Percentiles rank a stretch among this genome's conserved stretches.
Evolutionary conservation across 2,888 invertebrate species (phyloP).

Genomic region (Achlya flavicornis): DNA sequence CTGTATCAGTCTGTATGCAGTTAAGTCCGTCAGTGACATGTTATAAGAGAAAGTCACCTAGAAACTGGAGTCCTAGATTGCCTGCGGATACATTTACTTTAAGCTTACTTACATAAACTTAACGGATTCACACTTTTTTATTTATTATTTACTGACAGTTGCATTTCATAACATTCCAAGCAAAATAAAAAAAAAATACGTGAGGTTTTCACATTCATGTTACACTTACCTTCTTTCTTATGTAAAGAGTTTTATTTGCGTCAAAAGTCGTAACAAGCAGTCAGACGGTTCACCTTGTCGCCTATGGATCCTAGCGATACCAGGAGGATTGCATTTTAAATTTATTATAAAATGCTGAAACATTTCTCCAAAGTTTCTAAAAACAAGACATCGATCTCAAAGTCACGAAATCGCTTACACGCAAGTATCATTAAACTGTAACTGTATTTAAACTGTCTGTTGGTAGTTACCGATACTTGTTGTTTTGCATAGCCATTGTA

Average conservation of each 20-base stretch:
- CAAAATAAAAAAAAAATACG: no score
- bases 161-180: no score
- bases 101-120: slow-evolving; percentile 7
- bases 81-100: slow-evolving; percentile 28
- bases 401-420: neutral
- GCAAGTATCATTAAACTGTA: slow-evolving; percentile 2
- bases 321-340: neutral
- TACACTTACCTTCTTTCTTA: no score
- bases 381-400: neutral
- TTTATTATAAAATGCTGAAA: neutral
- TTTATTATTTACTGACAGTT: no score
- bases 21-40: slow-evolving; percentile 29
- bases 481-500: neutral
- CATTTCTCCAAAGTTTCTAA: neutral
- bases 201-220: no score
- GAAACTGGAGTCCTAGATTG: slow-evolving; percentile 54
- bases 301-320: no score
- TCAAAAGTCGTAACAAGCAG: no score
- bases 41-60: slow-evolving; percentile 56
- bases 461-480: neutral
- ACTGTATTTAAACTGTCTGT: neutral
- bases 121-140: neutral
- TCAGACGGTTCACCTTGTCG: no score
- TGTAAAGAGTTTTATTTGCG: no score
- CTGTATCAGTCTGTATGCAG: slow-evolving; percentile 16